Evolutionary conservation across 2,797 vertebrate genomes (phyloP).

Genomic region (Balearica regulorum): DNA sequence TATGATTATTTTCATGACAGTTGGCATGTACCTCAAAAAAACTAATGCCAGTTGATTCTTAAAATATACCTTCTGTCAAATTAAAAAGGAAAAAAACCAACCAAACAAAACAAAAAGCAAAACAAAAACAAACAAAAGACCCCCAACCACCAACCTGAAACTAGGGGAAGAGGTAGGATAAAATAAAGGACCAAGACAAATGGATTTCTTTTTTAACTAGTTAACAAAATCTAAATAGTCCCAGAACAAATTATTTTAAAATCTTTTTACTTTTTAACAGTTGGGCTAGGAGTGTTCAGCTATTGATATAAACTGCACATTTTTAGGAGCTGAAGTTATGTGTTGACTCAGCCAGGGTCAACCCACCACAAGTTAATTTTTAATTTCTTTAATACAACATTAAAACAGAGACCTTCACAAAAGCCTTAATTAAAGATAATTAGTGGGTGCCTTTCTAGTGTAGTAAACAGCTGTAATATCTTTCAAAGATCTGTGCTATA

Average conservation of each 20-base stretch:
- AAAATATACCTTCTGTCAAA: neutral
- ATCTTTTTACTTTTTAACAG: neutral
- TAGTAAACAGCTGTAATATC: neutral
- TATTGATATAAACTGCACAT: neutral
- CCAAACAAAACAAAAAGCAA: too few species aligned
- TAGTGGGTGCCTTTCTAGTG: neutral
- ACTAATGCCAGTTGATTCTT: accelerated
- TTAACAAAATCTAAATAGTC: neutral
- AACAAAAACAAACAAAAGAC: neutral
- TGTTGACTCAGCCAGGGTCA: too few species aligned
- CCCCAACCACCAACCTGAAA: neutral
- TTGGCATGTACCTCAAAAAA: neutral
- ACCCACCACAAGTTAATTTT: too few species aligned
- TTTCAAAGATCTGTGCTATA: neutral
- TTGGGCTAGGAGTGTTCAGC: neutral
- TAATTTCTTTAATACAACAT: neutral
- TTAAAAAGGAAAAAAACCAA: neutral
- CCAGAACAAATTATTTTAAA: neutral
- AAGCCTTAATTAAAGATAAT: neutral
- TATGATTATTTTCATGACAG: neutral
- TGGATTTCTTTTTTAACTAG: neutral
- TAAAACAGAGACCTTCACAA: neutral
- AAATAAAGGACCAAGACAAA: neutral
- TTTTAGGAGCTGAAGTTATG: neutral
- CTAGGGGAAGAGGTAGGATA: neutral